These are phyloP conservation scores for Pomacea maculata DNA, from an alignment of 1,140 invertebrate genomes.

Conservation along the genomic window DNA sequence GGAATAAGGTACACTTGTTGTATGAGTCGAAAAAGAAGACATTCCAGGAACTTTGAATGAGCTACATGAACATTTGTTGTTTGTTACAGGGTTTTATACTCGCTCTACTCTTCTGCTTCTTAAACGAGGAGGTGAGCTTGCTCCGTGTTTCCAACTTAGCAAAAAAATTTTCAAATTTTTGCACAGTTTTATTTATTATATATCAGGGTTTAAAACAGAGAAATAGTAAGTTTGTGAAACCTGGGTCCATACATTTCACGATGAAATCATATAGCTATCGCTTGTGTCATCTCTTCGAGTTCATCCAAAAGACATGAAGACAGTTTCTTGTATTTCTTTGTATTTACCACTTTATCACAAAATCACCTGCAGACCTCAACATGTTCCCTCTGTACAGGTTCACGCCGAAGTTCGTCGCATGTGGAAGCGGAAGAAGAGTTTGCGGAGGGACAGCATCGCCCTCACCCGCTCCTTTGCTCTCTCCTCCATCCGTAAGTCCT, in stretches of 20 bases:
- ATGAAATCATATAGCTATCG: neutral
- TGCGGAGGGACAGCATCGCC: slow-evolving; percentile 27
- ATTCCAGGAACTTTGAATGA: too few relatives aligned
- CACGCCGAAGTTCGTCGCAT: slow-evolving; percentile 32
- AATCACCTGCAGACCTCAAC: neutral
- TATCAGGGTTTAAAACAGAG: neutral
- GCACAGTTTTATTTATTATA: neutral
- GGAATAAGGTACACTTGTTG: neutral
- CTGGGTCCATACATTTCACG: neutral
- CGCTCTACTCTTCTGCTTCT: slow-evolving; percentile 37
- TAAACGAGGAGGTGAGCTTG: slow-evolving; percentile 37
- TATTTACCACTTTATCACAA: neutral
- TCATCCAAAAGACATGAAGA: neutral
- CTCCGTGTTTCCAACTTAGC: neutral
- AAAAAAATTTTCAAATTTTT: neutral
- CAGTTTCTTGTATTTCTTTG: neutral
- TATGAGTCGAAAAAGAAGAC: too few relatives aligned
- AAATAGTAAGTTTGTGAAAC: neutral
- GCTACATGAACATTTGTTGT: slow-evolving; percentile 9
- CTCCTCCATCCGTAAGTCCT: slow-evolving; percentile 28
- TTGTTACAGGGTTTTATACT: slow-evolving; percentile 36
- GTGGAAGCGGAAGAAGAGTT: slow-evolving; percentile 27
- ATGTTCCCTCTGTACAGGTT: slow-evolving; percentile 12
- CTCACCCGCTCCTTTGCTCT: slow-evolving; percentile 32
- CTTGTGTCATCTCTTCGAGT: neutral